Evolutionary conservation across 1,140 invertebrate species (phyloP).

Genomic region (Cylas formicarius): DNA sequence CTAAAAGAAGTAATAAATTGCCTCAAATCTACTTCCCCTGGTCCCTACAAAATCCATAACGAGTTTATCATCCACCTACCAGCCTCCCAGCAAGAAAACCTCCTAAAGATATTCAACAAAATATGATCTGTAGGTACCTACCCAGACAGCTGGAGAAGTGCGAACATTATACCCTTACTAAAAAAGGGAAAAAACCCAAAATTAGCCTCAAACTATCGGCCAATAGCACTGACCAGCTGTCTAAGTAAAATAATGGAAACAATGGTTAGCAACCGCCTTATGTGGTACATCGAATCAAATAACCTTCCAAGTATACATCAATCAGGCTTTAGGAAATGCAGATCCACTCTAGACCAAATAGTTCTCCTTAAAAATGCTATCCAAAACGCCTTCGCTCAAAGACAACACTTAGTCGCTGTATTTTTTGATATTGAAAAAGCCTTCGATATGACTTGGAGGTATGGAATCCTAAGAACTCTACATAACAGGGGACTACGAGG

Average conservation of each 20-base stretch:
- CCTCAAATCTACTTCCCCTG: too few relatives aligned
- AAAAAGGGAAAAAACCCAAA: slow-evolving; percentile 7
- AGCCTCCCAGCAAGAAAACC: not conserved
- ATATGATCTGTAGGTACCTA: not conserved
- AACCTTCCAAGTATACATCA: too few relatives aligned
- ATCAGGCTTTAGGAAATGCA: too few relatives aligned
- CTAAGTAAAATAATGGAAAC: slow-evolving; percentile 15
- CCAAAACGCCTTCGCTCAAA: slow-evolving; percentile 7
- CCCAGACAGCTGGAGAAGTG: slow-evolving; percentile 4
- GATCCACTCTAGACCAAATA: slow-evolving; percentile 13
- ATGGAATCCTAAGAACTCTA: slow-evolving; percentile 15
- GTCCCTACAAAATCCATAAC: slow-evolving; percentile 7
- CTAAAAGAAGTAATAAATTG: too few relatives aligned
- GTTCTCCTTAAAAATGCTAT: slow-evolving; percentile 12
- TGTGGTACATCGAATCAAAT: slow-evolving; percentile 12
- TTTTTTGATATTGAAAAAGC: slow-evolving; percentile 22
- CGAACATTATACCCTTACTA: slow-evolving; percentile 9
- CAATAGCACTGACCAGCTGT: slow-evolving; percentile 11
- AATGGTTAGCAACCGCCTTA: slow-evolving; percentile 12
- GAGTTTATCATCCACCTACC: slow-evolving; percentile 1
- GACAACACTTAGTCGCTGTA: slow-evolving; percentile 10
- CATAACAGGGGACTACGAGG: slow-evolving; percentile 17
- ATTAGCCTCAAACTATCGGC: slow-evolving; percentile 6
- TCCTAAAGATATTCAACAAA: slow-evolving; percentile 5
- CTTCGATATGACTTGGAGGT: slow-evolving; percentile 22